Evolutionary conservation across 53 echinoderm and acorn worm species (phyloP), one percentile per base, ranked within the genome.

Genomic region (Apostichopus leukothele): DNA sequence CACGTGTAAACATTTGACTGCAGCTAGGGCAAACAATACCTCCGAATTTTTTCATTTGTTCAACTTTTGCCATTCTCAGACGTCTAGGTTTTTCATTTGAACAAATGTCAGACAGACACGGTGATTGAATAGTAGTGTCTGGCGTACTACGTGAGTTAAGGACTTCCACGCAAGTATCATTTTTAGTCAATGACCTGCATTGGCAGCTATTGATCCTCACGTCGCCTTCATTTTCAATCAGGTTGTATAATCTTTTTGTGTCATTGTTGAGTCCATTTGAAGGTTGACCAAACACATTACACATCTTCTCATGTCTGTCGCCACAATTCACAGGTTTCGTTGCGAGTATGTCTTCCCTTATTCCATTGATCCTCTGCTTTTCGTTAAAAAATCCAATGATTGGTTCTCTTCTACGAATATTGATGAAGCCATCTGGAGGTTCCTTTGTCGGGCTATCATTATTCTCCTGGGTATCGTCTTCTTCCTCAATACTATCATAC

Each of bases 401-500:
- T 6, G 71, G 71, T 18, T 71, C 71, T 71, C 18, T 71, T 71
- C 71, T 18, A 14, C 71, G 18, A n/a, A 71, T 71, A 14, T 16
- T 71, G 20, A n/a, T 18, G 6, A 71, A 71, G 13, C 71, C 71
- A 71, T 16, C 20, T 5, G 71, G 71, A 18, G 71, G 71, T 71
- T 71, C 54, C 21, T 90, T 75, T 8, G 52, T 83, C 0, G 11
- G 60, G 51, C 60, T 78, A n/a, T 77, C 89, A 11, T 91, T 50
- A 12, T 83, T 76, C 16, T 90, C 89, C 25, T 74, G 89, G 5
- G 79, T 86, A 50, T 92, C 86, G 11, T 92, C 54, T 51, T 97
- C 97, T 77, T 97, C 97, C 39, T 97, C 93, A 54, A 97, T 97
- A 75, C 97, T 97, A 27, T 94, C 95, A 73, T 97, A 97, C 21